These are phyloP conservation scores for Graphium colonna DNA, from an alignment of 2,888 invertebrate species.

Conservation along the genomic window DNA sequence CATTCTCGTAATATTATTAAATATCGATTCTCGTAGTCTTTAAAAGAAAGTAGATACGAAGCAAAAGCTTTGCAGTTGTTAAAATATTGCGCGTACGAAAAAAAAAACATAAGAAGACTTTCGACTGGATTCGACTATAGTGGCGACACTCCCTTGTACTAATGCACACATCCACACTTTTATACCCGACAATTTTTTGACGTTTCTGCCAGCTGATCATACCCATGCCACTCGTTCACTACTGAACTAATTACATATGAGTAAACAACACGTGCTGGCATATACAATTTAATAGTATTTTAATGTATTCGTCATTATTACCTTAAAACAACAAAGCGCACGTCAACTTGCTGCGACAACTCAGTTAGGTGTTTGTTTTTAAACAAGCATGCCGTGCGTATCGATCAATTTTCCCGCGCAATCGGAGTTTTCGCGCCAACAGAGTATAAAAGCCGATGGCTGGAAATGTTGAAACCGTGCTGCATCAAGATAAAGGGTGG, in stretches of 20 bases:
- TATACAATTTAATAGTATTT: constrained; percentile 36
- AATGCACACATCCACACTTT: too few relatives aligned
- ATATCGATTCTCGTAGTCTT: too few relatives aligned
- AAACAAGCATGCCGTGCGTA: constrained; percentile 50
- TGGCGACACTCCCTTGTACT: too few relatives aligned
- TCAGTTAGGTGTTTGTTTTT: constrained; percentile 46
- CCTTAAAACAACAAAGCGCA: constrained; percentile 12
- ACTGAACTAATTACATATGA: constrained; percentile 14
- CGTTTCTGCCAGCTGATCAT: too few relatives aligned
- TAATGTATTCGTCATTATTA: constrained; percentile 40
- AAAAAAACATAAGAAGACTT: too few relatives aligned
- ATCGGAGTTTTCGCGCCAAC: constrained; percentile 32
- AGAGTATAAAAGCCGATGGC: constrained; percentile 35
- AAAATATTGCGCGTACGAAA: too few relatives aligned
- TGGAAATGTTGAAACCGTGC: constrained; percentile 34
- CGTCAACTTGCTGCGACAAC: constrained; percentile 23
- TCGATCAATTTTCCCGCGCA: constrained; percentile 26
- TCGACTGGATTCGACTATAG: too few relatives aligned
- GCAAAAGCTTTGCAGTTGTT: too few relatives aligned
- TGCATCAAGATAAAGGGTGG: constrained; percentile 29
- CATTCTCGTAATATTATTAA: too few relatives aligned
- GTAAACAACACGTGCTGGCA: constrained; percentile 35
- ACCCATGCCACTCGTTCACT: too few relatives aligned
- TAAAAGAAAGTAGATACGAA: too few relatives aligned
- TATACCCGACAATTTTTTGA: too few relatives aligned